Evolutionary conservation across 2,113 vertebrate species (phyloP).

Genomic region (Mesembrinibis cayennensis): DNA sequence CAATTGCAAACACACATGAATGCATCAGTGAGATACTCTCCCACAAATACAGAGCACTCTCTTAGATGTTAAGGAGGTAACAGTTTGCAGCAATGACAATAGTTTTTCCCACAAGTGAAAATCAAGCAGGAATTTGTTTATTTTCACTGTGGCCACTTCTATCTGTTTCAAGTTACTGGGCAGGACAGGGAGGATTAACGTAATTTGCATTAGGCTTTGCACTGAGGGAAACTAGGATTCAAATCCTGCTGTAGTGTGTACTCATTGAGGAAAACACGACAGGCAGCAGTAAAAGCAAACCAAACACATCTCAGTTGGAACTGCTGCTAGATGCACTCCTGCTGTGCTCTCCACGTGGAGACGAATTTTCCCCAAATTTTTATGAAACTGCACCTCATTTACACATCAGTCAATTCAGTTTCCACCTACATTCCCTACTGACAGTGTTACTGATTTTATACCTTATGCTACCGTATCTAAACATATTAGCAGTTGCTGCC

Average conservation of each 20-base stretch:
- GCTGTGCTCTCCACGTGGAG: background rate
- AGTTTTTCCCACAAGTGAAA: background rate
- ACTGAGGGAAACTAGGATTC: background rate
- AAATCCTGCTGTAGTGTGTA: background rate
- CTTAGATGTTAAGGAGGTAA: background rate
- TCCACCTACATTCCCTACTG: background rate
- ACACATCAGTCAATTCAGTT: background rate
- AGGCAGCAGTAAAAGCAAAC: background rate
- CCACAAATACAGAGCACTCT: background rate
- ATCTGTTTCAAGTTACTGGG: background rate
- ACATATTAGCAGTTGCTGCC: background rate
- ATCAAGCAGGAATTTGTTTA: background rate
- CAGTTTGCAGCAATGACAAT: rapidly evolving
- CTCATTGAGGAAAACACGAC: background rate
- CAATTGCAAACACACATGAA: background rate
- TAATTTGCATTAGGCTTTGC: background rate
- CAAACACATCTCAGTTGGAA: background rate
- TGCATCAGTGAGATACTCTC: background rate
- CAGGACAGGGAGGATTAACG: background rate
- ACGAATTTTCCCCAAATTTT: background rate
- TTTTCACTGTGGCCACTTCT: background rate
- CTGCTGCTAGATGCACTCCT: background rate
- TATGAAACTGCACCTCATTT: background rate
- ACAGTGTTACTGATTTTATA: background rate
- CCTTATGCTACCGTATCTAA: background rate